A percentile compares a stretch with the other conserved stretches of the same genome.
Conservation (phyloP, 2,888 invertebrate genomes). For the Xanthorhoe spadicearia region DNA sequence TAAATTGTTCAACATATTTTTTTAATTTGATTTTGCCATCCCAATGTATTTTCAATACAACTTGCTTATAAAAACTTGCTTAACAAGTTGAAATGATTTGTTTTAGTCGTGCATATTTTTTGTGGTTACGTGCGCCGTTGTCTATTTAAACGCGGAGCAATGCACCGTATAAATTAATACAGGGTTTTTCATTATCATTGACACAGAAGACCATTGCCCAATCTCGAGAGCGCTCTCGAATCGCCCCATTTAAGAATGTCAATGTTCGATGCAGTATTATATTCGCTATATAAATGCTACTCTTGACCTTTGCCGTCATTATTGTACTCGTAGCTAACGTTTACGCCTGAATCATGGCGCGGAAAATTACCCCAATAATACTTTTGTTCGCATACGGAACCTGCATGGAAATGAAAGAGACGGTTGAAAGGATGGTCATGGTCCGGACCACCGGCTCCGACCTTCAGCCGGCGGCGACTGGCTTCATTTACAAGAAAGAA, state of each 20-base stretch:
- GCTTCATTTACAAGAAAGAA: conserved; percentile 83
- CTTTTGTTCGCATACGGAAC: conserved; percentile 57
- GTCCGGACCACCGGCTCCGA: conserved; percentile 84
- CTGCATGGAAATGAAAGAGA: conserved; percentile 78
- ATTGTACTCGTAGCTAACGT: conserved; percentile 55
- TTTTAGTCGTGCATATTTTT: conserved; percentile 13
- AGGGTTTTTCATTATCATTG: conserved; percentile 82
- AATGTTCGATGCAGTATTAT: conserved; percentile 71
- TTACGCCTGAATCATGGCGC: conserved; percentile 68
- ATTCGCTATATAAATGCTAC: conserved; percentile 77
- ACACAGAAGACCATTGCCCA: conserved; percentile 81
- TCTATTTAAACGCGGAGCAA: conserved; percentile 63
- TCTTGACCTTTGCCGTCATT: conserved; percentile 75
- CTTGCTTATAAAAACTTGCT: too few species aligned
- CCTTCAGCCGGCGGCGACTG: conserved; percentile 85
- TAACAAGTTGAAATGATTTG: neutral
- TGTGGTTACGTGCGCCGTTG: conserved; percentile 1
- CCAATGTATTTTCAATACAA: neutral
- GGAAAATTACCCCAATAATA: conserved; percentile 57
- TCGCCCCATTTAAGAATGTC: conserved; percentile 79
- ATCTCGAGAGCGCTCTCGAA: conserved; percentile 75
- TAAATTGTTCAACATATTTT: neutral
- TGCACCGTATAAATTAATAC: conserved; percentile 76
- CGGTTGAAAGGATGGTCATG: conserved; percentile 82
- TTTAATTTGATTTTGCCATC: neutral